Conservation (phyloP, 2,113 vertebrate genomes). For the zebrafish (Danio rerio) region GRCz12tu NC_133182.1:30492001-30492500, state of each 20-base stretch:
- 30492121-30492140: neutral
- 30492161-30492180: neutral
- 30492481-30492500: too few species aligned
- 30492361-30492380: too few species aligned
- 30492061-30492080: neutral
- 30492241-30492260: neutral
- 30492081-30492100: neutral
- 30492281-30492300: too few species aligned
- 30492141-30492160: neutral
- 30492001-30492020: neutral
- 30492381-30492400: too few species aligned
- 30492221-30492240: neutral
- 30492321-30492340: too few species aligned
- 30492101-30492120: neutral
- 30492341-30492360: too few species aligned
- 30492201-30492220: too few species aligned
- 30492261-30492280: neutral
- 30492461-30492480: too few species aligned
- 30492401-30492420: too few species aligned
- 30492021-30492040: neutral
- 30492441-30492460: too few species aligned
- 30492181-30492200: conserved; percentile 9
- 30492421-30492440: too few species aligned
- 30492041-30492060: neutral
- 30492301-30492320: too few species aligned